Conservation (phyloP, 92 coral and sea anemone species). For the Phenganax subtilis region DNA sequence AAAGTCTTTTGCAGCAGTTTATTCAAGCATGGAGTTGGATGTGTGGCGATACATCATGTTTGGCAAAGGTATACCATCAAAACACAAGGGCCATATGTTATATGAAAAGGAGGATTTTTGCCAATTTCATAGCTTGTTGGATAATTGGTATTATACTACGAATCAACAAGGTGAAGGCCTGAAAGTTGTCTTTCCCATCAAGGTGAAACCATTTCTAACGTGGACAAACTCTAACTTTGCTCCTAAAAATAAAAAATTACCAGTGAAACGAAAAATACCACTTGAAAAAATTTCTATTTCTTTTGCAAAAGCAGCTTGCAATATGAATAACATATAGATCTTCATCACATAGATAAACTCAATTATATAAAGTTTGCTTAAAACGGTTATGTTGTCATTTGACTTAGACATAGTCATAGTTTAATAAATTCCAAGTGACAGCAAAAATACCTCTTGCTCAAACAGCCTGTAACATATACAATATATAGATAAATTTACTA, state of each 20-base stretch:
- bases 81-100: slow-evolving; percentile 46
- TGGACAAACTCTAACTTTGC: slow-evolving; percentile 33
- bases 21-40: slow-evolving; percentile 45
- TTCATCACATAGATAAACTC: too few relatives aligned
- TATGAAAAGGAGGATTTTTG: slow-evolving; percentile 37
- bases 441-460: too few relatives aligned
- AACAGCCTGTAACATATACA: neutral
- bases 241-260: slow-evolving; percentile 4
- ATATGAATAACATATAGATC: neutral
- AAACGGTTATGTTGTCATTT: too few relatives aligned
- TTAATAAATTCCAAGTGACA: too few relatives aligned
- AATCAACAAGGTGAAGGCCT: slow-evolving; percentile 57
- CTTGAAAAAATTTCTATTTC: slow-evolving; percentile 41
- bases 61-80: slow-evolving; percentile 34
- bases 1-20: slow-evolving; percentile 28
- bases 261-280: slow-evolving; percentile 41
- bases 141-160: slow-evolving; percentile 46
- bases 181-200: slow-evolving; percentile 43
- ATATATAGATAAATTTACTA: neutral
- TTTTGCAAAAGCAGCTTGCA: slow-evolving; percentile 39
- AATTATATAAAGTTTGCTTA: too few relatives aligned
- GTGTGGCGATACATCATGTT: slow-evolving; percentile 47
- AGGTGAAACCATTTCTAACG: slow-evolving; percentile 38
- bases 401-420: too few relatives aligned
- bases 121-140: slow-evolving; percentile 33